Evolutionary conservation across 1,140 invertebrate genomes (phyloP).

Genomic region (Hormaphis cornu): DNA sequence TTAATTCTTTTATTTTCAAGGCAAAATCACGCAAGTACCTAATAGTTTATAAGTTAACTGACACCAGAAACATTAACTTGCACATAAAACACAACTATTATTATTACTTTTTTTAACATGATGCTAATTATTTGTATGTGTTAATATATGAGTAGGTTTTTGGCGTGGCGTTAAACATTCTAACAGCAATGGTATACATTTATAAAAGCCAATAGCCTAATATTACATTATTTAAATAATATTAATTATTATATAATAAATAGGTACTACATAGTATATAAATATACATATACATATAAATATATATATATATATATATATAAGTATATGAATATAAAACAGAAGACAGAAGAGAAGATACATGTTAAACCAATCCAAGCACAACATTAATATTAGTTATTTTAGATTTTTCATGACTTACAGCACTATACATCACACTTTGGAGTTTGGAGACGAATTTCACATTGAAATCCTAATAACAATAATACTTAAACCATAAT

Average conservation of each 20-base stretch:
- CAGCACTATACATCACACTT: conserved; percentile 20
- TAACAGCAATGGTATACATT: conserved; percentile 24
- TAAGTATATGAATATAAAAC: not conserved
- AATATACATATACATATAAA: too few species aligned
- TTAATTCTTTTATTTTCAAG: not conserved
- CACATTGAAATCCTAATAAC: conserved; percentile 34
- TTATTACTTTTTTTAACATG: conserved; percentile 15
- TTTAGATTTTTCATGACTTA: conserved; percentile 17
- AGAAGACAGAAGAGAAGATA: conserved; percentile 24
- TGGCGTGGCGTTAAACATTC: conserved; percentile 30
- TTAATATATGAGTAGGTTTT: conserved; percentile 31
- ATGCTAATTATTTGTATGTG: conserved; percentile 27
- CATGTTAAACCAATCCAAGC: conserved; percentile 32
- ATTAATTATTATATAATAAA: not conserved
- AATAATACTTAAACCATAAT: too few species aligned
- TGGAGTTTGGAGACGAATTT: conserved; percentile 18
- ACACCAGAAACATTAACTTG: conserved; percentile 22
- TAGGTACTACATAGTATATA: not conserved
- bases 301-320: not conserved
- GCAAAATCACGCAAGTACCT: not conserved
- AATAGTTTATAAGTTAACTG: conserved; percentile 17
- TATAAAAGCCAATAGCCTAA: conserved; percentile 15
- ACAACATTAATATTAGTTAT: conserved; percentile 28
- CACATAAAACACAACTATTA: conserved; percentile 2
- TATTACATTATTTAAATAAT: conserved; percentile 23